A percentile compares a stretch with the other conserved stretches of the same genome.
phyloP scores from a whole-genome alignment of 1,140 invertebrate genomes.

The Tetranychus cinnabarinus region DNA sequence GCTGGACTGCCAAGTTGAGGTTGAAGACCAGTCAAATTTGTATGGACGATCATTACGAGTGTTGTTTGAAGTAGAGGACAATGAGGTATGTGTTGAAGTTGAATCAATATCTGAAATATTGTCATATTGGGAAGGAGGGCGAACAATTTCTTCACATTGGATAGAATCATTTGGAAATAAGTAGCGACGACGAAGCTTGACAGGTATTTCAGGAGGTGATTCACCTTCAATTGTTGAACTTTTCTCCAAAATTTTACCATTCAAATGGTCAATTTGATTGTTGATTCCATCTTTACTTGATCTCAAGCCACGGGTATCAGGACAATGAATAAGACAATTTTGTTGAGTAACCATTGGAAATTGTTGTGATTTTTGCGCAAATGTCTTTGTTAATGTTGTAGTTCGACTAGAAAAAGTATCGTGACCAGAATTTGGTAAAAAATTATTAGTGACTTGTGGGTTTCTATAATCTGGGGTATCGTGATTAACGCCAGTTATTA shows the following conservation, averaged over 20 bases:
- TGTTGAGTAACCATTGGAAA: no score
- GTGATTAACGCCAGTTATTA: no score
- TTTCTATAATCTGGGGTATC: no score
- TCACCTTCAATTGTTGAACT: not conserved
- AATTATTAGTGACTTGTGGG: no score
- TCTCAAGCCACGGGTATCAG: not conserved
- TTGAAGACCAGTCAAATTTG: not conserved
- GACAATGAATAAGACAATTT: not conserved
- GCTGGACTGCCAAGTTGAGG: not conserved
- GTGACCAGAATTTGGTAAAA: no score
- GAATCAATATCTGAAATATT: not conserved
- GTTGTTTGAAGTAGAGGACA: not conserved
- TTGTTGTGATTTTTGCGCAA: no score
- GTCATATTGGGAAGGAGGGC: constrained; percentile 7
- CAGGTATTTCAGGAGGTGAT: constrained; percentile 1
- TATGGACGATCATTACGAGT: not conserved
- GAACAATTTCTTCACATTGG: not conserved
- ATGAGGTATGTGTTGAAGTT: not conserved
- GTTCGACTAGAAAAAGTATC: no score
- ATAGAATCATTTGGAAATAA: not conserved
- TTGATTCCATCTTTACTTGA: not conserved
- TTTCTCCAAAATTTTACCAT: no score
- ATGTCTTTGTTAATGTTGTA: no score
- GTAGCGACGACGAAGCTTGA: not conserved
- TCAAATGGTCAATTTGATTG: not conserved